phyloP scores from a whole-genome alignment of 35 echinoderm and acorn worm genomes.

The Strongylocentrotus purpuratus region DNA sequence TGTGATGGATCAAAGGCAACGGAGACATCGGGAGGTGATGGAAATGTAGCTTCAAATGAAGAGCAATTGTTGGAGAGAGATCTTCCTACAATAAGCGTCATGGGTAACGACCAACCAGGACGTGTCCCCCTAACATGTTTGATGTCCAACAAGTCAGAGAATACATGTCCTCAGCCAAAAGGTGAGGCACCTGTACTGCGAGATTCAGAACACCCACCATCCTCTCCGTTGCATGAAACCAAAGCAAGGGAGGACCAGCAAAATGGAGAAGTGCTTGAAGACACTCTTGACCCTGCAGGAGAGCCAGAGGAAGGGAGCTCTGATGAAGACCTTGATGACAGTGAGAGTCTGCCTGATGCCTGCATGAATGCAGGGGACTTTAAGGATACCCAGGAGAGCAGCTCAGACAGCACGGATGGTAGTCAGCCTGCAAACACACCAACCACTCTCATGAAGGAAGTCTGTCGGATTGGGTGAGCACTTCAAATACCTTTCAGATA shows the following conservation, averaged over 20 bases:
- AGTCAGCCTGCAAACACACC: conserved; percentile 1
- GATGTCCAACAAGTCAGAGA: neutral
- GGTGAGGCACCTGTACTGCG: neutral
- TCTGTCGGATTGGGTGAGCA: neutral
- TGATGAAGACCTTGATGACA: neutral
- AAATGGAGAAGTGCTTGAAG: neutral
- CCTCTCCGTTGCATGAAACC: neutral
- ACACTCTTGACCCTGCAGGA: neutral
- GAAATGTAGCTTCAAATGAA: neutral
- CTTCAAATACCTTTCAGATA: neutral
- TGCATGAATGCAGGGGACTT: neutral
- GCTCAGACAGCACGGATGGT: neutral
- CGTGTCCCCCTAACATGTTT: neutral
- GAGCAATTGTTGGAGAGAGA: too few relatives aligned
- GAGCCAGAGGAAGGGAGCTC: neutral
- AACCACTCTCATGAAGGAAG: neutral
- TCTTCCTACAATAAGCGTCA: too few relatives aligned
- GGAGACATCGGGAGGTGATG: neutral
- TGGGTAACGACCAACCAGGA: neutral
- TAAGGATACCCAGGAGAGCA: neutral
- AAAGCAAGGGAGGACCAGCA: neutral
- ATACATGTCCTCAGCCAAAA: neutral
- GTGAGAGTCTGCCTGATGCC: conserved; percentile 9
- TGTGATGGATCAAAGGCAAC: neutral
- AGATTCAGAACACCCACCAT: neutral